phyloP scores from a whole-genome alignment of 2,797 vertebrate species.

The Onychomys torridus region DNA sequence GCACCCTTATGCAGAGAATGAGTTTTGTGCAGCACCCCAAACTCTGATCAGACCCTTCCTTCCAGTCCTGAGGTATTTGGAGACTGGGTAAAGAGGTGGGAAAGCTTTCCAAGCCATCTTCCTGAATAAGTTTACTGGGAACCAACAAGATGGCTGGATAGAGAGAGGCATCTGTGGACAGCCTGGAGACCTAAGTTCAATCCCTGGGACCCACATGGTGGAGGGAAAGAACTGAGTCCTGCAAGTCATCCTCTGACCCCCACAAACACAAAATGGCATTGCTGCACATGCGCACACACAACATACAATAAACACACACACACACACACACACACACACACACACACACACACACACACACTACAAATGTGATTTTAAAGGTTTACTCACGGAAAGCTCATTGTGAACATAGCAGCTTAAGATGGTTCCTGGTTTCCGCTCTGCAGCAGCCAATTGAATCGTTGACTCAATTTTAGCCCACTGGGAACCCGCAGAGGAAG shows the following conservation, averaged over 20 bases:
- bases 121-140: background rate
- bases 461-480: background rate
- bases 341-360: too few relatives aligned
- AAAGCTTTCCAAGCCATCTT: background rate
- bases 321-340: background rate
- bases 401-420: background rate
- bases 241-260: background rate
- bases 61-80: background rate
- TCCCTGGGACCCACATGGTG: background rate
- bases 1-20: background rate
- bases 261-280: background rate
- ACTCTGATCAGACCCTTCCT: background rate
- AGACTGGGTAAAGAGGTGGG: background rate
- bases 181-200: background rate
- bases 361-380: background rate
- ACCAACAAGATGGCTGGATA: background rate
- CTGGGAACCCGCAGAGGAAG: conserved; percentile 61
- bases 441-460: conserved; percentile 32
- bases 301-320: background rate
- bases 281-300: background rate
- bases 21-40: background rate
- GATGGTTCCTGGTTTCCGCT: conserved; percentile 64
- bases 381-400: background rate
- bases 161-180: background rate
- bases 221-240: background rate